A percentile compares a stretch with the other conserved stretches of the same genome.
phyloP scores from a whole-genome alignment of 1,140 invertebrate species.

The Halictus rubicundus region DNA sequence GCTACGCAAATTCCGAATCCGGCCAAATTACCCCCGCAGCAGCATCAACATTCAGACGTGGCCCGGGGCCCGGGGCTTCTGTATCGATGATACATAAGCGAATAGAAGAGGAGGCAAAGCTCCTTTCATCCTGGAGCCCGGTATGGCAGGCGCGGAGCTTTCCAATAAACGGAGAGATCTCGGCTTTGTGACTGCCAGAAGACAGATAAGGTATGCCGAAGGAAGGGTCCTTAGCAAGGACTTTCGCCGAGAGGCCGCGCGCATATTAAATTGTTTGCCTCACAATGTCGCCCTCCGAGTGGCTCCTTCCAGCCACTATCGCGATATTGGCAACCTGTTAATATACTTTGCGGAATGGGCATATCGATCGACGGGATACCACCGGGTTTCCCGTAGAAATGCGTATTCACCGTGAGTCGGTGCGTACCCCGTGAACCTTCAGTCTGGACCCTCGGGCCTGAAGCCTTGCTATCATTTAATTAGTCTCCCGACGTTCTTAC shows the following conservation, averaged over 20 bases:
- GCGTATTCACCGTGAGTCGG: too few species aligned
- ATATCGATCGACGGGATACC: conserved; percentile 9
- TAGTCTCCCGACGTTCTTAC: too few species aligned
- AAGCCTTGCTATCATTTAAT: too few species aligned
- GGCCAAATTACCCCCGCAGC: conserved; percentile 40
- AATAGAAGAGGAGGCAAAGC: conserved; percentile 19
- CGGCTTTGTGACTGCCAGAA: conserved; percentile 66
- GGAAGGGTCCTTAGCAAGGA: conserved; percentile 55
- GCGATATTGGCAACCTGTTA: conserved; percentile 65
- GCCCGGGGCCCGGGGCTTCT: conserved; percentile 16
- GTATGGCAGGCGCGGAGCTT: conserved; percentile 59
- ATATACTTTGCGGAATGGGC: conserved; percentile 53
- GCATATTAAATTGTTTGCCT: conserved; percentile 74
- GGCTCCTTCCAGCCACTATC: conserved; percentile 23
- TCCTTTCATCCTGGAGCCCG: conserved; percentile 50
- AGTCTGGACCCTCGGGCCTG: too few species aligned
- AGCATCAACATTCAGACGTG: conserved; percentile 53
- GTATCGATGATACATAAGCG: conserved; percentile 58
- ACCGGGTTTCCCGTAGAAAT: neutral
- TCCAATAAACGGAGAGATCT: conserved; percentile 69
- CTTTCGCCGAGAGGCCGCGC: conserved; percentile 52
- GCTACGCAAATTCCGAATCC: conserved; percentile 53
- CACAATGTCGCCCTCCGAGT: conserved; percentile 45
- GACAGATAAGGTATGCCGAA: conserved; percentile 67
- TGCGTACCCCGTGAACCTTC: too few species aligned